Conservation (phyloP, 2,797 vertebrate genomes). For the Crypturellus tataupa region DNA sequence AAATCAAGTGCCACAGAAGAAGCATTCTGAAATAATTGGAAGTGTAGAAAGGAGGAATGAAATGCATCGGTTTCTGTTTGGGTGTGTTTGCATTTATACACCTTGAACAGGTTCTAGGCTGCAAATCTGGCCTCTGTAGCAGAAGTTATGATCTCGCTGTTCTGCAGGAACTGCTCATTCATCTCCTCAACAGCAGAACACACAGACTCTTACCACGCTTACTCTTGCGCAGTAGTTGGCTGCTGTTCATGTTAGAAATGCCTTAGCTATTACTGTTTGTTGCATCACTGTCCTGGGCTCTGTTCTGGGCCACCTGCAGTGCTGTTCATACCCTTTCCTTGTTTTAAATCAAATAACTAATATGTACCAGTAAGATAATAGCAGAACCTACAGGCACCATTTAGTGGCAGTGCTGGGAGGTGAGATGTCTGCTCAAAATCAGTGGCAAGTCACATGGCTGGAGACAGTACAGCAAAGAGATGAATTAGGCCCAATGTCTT, state of each 20-base stretch:
- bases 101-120: background rate
- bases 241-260: background rate
- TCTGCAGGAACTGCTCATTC: background rate
- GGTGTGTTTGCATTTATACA: background rate
- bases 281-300: background rate
- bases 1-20: background rate
- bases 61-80: background rate
- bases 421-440: background rate
- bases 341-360: background rate
- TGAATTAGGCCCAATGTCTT: background rate
- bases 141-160: fast-evolving
- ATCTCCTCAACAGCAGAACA: background rate
- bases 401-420: background rate
- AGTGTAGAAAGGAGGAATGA: background rate
- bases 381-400: background rate
- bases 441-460: background rate
- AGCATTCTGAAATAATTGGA: background rate
- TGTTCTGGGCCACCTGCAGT: background rate
- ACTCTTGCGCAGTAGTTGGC: background rate
- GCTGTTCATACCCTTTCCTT: background rate
- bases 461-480: background rate
- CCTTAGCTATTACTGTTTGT: background rate
- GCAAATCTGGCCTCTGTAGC: background rate
- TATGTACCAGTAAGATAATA: background rate
- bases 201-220: background rate